Percentiles rank a stretch among this genome's conserved stretches.
These are phyloP conservation scores for Parotia lawesii DNA, from an alignment of 2,113 vertebrate genomes.

Conservation along the genomic window DNA sequence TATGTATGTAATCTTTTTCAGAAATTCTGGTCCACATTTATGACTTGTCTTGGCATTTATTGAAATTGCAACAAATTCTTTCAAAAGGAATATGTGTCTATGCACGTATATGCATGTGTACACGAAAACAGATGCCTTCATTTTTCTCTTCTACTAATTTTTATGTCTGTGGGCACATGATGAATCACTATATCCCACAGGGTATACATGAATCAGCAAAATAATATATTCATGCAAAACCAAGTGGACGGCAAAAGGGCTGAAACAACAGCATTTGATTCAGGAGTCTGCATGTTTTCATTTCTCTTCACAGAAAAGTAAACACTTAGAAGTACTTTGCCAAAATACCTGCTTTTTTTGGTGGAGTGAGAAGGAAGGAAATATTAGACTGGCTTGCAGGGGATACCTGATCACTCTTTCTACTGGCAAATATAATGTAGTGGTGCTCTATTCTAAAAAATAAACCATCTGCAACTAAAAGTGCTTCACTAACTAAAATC, in stretches of 20 bases:
- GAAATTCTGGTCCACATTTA: neutral
- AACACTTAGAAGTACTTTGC: neutral
- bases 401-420: neutral
- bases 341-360: neutral
- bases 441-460: neutral
- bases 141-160: neutral
- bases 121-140: neutral
- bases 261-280: neutral
- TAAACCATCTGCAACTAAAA: neutral
- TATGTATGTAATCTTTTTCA: neutral
- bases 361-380: neutral
- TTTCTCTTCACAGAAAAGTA: neutral
- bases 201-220: neutral
- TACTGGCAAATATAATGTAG: neutral
- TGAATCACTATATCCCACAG: neutral
- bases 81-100: neutral
- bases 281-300: neutral
- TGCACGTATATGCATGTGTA: neutral
- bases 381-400: neutral
- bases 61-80: neutral
- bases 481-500: neutral
- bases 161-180: neutral
- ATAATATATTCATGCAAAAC: neutral
- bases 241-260: neutral
- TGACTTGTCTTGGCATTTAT: neutral